Evolutionary conservation across 2,113 vertebrate species (phyloP).

Genomic region (Nesogale talazaci): DNA sequence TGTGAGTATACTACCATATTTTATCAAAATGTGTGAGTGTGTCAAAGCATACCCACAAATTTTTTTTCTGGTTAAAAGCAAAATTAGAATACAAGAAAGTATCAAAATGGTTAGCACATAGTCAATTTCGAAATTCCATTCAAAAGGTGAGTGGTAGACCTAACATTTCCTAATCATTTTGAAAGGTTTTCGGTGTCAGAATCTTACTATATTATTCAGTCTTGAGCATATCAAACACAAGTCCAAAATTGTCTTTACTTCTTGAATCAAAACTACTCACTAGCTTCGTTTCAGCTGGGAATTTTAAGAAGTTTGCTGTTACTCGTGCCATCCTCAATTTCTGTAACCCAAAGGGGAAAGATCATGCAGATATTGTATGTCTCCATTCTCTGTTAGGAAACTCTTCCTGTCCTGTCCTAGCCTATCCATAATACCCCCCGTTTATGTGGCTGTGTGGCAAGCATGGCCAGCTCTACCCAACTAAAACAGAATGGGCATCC

Average conservation of each 20-base stretch:
- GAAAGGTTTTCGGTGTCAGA: background rate
- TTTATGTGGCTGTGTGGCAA: constrained; percentile 2
- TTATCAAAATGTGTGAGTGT: background rate
- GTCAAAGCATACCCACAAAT: background rate
- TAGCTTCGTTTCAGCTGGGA: background rate
- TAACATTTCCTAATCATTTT: background rate
- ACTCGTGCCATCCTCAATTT: background rate
- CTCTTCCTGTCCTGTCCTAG: background rate
- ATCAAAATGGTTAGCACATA: background rate
- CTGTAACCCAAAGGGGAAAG: background rate
- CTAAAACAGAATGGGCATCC: constrained; percentile 20
- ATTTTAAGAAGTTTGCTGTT: background rate
- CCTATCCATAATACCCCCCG: constrained; percentile 9
- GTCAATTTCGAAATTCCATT: background rate
- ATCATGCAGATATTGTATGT: background rate
- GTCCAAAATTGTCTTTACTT: background rate
- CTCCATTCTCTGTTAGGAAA: background rate
- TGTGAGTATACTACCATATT: background rate
- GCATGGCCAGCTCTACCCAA: background rate
- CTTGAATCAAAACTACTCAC: background rate
- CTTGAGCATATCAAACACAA: background rate
- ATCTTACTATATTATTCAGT: background rate
- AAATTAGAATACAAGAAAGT: background rate
- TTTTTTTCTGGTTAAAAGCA: background rate
- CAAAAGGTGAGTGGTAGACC: background rate